Evolutionary conservation across 2,797 vertebrate genomes (phyloP).

Genomic region (Salmo trutta): DNA sequence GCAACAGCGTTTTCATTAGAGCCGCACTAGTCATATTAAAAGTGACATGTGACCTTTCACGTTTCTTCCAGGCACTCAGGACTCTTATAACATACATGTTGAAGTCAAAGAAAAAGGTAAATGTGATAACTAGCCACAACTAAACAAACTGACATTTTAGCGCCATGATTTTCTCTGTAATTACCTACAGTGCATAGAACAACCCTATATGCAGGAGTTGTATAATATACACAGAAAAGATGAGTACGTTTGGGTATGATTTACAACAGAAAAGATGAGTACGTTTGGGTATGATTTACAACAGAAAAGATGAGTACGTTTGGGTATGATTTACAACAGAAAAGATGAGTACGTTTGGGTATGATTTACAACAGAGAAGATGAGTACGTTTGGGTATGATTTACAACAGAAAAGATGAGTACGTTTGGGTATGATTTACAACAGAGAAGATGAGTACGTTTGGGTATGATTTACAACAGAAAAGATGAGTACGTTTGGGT

Average conservation of each 20-base stretch:
- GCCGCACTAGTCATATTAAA: conserved; percentile 79
- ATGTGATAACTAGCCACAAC: conserved; percentile 83
- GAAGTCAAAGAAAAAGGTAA: conserved; percentile 82
- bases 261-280: too few relatives aligned
- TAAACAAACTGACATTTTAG: conserved; percentile 77
- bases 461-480: conserved; percentile 16
- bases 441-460: conserved; percentile 54
- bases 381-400: conserved; percentile 21
- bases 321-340: too few relatives aligned
- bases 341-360: too few relatives aligned
- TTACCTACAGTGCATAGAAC: conserved; percentile 28
- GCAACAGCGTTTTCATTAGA: conserved; percentile 83
- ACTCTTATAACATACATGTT: conserved; percentile 80
- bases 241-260: too few relatives aligned
- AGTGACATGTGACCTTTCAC: conserved; percentile 86
- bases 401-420: conserved; percentile 17
- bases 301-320: too few relatives aligned
- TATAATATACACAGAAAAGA: conserved; percentile 13
- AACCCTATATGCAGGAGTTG: neutral
- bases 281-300: too few relatives aligned
- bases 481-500: too few relatives aligned
- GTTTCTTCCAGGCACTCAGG: conserved; percentile 68
- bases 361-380: too few relatives aligned
- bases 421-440: conserved; percentile 34
- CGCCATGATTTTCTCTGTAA: conserved; percentile 52